Base-by-base conservation (phyloP, 2,113 vertebrate species). In the Lipophrys pholis region DNA sequence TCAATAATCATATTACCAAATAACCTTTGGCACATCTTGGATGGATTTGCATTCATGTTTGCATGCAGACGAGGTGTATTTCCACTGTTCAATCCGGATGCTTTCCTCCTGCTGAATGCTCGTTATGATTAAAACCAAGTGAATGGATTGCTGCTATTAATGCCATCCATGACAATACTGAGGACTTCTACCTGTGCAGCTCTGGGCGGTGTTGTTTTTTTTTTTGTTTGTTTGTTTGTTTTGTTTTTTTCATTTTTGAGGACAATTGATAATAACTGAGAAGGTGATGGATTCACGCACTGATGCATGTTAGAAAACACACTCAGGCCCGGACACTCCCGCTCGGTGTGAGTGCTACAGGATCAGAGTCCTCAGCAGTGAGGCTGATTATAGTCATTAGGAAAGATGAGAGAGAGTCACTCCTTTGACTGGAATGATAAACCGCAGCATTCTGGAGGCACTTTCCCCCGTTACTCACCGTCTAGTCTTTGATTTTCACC, bases 301-400 rank as follows among this genome's bases (percentile, higher is more conserved):
- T 45, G 11, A 36, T 42, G 42, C 43, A 59, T 1, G 15, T 5
- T 17, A 17, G 10, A 41, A 57, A 48, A 46, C 42, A 59, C 14
- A 39, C 41, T 52, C 46, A 68, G 11, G 40, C 38, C 41, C 10
- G 11, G 46, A 63, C 57, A 66, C 60, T 36, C 79, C 71, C 69
- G 17, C 60, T 70, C 76, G 0, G 60, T 50, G 74, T 80, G 78
- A 30, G 69, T 57, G 57, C 78, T 65, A 65, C 83, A 48, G 80
- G 80, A 85, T 83, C 70, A 72, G 66, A 82, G 70, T 35, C 39
- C 76, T 80, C 54, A 65, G 43, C 17, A 36, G 60, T 2, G 3
- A 59, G 58, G 49, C 49, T 86, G 76, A 89, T 82, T 84, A 75
- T 36, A 68, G 82, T 83, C 73, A 81, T 87, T 81, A 84, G 17